These are phyloP conservation scores for Bugula neritina DNA, from an alignment of 2,888 invertebrate genomes.

Conservation along the genomic window DNA sequence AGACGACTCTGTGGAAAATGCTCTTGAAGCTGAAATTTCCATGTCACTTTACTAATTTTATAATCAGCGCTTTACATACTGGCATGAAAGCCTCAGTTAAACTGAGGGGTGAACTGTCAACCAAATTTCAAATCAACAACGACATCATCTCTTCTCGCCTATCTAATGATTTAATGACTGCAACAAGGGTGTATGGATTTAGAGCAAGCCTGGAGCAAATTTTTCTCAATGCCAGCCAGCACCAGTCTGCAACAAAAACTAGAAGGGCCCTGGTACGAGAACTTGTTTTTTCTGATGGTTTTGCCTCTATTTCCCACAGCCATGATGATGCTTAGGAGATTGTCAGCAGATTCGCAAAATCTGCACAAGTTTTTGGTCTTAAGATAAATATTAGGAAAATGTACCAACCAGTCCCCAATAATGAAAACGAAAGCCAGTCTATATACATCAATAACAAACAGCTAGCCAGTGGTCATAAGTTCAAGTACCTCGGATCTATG, in stretches of 20 bases:
- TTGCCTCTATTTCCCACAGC: conserved; percentile 1
- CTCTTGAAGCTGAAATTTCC: not conserved
- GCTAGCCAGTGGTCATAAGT: not conserved
- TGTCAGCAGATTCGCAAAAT: conserved; percentile 20
- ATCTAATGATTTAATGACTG: not conserved
- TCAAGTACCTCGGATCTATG: not conserved
- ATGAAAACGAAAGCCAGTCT: not conserved
- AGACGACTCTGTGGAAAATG: conserved; percentile 1
- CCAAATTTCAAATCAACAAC: not conserved
- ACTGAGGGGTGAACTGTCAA: conserved; percentile 6
- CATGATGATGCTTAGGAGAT: not conserved
- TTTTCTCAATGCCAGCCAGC: not conserved
- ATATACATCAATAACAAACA: conserved; percentile 15
- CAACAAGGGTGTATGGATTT: not conserved
- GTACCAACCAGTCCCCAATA: not conserved
- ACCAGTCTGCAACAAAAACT: conserved; percentile 17
- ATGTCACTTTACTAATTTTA: conserved; percentile 1
- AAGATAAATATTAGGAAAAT: not conserved
- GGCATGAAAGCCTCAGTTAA: conserved; percentile 21
- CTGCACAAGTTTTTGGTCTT: conserved; percentile 4
- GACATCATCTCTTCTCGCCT: too few species aligned
- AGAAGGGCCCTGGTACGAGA: not conserved
- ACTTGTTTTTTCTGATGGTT: not conserved
- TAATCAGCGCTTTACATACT: not conserved
- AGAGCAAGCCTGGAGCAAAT: conserved; percentile 7